Base-by-base conservation (phyloP, 1,140 invertebrate genomes). In the Ostrea denselamellosa region DNA sequence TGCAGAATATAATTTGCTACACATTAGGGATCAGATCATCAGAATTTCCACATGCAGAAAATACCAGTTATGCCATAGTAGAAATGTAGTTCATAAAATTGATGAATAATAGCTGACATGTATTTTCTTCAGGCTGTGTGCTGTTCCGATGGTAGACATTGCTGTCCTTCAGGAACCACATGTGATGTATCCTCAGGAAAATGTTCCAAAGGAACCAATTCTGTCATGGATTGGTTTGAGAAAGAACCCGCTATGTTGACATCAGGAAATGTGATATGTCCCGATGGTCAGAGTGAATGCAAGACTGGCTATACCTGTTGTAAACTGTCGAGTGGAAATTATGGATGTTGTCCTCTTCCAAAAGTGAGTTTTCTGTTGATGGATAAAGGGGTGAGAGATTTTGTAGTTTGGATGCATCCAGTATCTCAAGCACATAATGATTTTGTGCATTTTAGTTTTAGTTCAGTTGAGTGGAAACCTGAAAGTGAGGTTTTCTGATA, bases 91-190 rank as follows among this genome's bases (percentile, higher is more conserved):
- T n/a, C n/a, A n/a, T n/a, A n/a, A n/a, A n/a, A n/a, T n/a, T n/a
- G n/a, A n/a, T n/a, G n/a, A n/a, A n/a, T 8, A 84, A 56, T 56
- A 25, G 34, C n/a, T 84, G 8, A 84, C 34, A n/a, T 58, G 25
- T 94, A 92, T 83, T 92, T 92, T 28, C 88, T 91, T 25, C 84
- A 95, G 90, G 93, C 93, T 81, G 92, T 93, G 12, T 94, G 93
- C 85, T 94, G 93, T 88, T 88, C 83, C 86, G 93, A 94, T 90
- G 84, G 89, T 56, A 83, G 88, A 14, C 93, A 94, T 65, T 94
- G 93, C 89, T 94, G 93, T 90, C 93, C 92, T 12, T 51, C 90
- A 58, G 90, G 89, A 12, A 90, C 89, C 51, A 91, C 83, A 22
- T 94, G 93, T 90, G 91, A 93, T 85, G 83, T 91, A 0, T 52